Percentiles rank a stretch among this genome's conserved stretches.
Evolutionary conservation across 1,140 invertebrate species (phyloP).

Genomic region (Dendrolimus punctatus): DNA sequence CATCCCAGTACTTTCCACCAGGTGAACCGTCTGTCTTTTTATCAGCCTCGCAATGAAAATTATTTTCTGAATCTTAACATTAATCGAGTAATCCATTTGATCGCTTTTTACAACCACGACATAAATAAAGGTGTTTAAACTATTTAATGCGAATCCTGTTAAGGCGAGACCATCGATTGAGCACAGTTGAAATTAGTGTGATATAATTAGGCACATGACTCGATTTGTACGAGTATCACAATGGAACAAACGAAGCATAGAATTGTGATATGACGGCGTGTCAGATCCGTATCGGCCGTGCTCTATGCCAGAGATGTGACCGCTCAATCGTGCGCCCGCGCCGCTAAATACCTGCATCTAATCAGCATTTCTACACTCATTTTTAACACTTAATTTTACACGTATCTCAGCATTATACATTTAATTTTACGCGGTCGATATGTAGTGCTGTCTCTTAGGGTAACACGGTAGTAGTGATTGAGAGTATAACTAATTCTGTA

Average conservation of each 20-base stretch:
- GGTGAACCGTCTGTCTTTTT: too few relatives aligned
- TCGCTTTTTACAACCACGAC: too few relatives aligned
- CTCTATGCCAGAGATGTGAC: slow-evolving; percentile 55
- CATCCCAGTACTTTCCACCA: too few relatives aligned
- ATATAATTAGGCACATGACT: slow-evolving; percentile 68
- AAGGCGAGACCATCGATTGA: slow-evolving; percentile 43
- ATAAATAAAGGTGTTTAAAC: background rate
- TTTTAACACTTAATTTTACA: slow-evolving; percentile 71
- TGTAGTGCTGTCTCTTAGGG: background rate
- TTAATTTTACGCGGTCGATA: slow-evolving; percentile 48
- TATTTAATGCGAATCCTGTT: slow-evolving; percentile 17
- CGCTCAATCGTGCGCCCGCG: slow-evolving; percentile 48
- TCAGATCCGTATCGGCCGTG: slow-evolving; percentile 47
- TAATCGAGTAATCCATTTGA: too few relatives aligned
- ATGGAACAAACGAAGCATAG: slow-evolving; percentile 63
- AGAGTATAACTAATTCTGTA: background rate
- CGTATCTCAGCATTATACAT: slow-evolving; percentile 61
- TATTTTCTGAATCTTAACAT: too few relatives aligned
- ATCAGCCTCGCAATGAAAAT: too few relatives aligned
- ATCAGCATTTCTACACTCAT: slow-evolving; percentile 69
- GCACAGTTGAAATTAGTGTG: slow-evolving; percentile 48
- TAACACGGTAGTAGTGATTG: slow-evolving; percentile 1
- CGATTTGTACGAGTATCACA: slow-evolving; percentile 53
- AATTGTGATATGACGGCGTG: slow-evolving; percentile 61
- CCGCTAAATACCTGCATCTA: slow-evolving; percentile 66